Base-by-base conservation (phyloP, 2,888 invertebrate species). In the Conus canariensis region DNA sequence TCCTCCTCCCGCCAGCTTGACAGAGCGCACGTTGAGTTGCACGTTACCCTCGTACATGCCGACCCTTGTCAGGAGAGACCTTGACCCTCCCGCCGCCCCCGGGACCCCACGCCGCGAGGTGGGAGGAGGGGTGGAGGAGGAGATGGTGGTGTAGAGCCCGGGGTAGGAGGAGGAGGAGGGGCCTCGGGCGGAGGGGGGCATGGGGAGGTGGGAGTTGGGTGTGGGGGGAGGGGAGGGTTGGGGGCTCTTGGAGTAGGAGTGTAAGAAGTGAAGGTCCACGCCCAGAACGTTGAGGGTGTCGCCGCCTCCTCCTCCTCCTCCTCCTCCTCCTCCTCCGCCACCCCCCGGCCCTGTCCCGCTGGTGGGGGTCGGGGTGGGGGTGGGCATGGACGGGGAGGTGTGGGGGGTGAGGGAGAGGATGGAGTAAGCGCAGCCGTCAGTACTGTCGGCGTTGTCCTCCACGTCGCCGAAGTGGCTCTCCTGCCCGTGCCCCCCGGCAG, bases 241-340 rank as follows among this genome's bases (percentile, higher is more conserved):
- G 30, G 16, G 88, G 87, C 94, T 94, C 70, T 93, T 92, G 58
- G 94, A 94, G 90, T 94, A 94, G 82, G 93, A 93, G 90, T 95
- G 94, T 95, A 95, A 94, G 64, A 95, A 92, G 91, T 94, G 95
- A 30, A 96, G 93, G 16, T 95, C 96, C 1, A 96, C 96, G 8
- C 96, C 96, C 30, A 96, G 93, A 60, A 96, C 96, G 22, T 96
- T 95, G 64, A 96, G 93, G 83, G 95, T 95, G 80, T 93, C 92
- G 83, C 92, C 85, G 88, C 90, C 25, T 10, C n/a, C n/a, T 7
- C 74, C n/a, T 64, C 64, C 70, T 70, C 12, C 60, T 64, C 7
- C n/a, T 74, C 6, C 77, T 14, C 22, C 14, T 45, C 5, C 77
- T 7, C 0, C 30, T 8, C 5, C 77, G 30, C 12, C 64, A 14